Evolutionary conservation across 92 coral and sea anemone genomes (phyloP).

Genomic region (Phenganax marumi): DNA sequence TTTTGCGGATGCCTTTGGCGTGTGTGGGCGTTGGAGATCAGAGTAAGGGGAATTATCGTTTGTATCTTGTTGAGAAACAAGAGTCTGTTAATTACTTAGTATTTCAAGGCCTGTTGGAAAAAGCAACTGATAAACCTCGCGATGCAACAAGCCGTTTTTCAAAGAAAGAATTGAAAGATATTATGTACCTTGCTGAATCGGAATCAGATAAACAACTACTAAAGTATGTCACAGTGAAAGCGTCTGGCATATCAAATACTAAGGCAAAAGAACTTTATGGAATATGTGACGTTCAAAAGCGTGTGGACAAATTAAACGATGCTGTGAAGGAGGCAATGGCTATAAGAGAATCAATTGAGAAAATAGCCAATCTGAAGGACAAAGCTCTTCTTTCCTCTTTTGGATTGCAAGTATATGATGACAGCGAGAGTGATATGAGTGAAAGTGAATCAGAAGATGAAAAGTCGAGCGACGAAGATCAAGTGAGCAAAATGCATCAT

Average conservation of each 20-base stretch:
- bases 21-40: conserved; percentile 42
- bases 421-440: conserved; percentile 17
- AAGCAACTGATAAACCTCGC: conserved; percentile 25
- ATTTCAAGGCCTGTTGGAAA: conserved; percentile 26
- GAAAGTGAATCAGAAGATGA: conserved; percentile 22
- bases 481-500: too few species aligned
- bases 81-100: conserved; percentile 26
- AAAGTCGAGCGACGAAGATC: not conserved
- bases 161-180: conserved; percentile 34
- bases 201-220: conserved; percentile 53
- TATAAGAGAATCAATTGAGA: conserved; percentile 51
- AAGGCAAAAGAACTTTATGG: conserved; percentile 53
- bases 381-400: conserved; percentile 18
- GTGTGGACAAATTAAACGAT: conserved; percentile 36
- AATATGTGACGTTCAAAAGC: conserved; percentile 44
- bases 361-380: conserved; percentile 46
- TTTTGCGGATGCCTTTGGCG: conserved; percentile 40
- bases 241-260: conserved; percentile 52
- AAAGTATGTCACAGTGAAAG: conserved; percentile 59
- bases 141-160: conserved; percentile 6
- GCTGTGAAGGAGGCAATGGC: conserved; percentile 43
- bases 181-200: conserved; percentile 58
- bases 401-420: conserved; percentile 14
- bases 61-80: conserved; percentile 42
- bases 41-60: conserved; percentile 18